Base-by-base conservation (phyloP, 2,888 invertebrate genomes). In the Cheilosia pagana region DNA sequence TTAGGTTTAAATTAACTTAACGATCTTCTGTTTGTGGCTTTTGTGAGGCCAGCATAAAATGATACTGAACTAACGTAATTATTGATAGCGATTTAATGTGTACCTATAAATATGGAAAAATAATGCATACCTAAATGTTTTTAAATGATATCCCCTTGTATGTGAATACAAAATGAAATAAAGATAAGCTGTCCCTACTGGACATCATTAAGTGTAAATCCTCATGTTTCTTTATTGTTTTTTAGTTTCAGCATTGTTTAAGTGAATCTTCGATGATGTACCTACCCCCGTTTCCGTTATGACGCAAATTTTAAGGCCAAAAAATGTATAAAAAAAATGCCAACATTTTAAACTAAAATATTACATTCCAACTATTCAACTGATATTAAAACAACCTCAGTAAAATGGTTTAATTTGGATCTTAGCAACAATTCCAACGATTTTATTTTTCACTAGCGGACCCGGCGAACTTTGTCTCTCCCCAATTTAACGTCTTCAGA, bases 81-180 rank as follows among this genome's bases (percentile, higher is more conserved):
- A 81, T 71, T 71, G 45, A 72, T 67, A 82, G 52, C 52, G 60
- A 82, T 55, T 77, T 60, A 77, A 67, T 77, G 77, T 82, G 65
- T 77, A 82, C 77, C 67, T 82, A 77, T 71, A 39, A 35, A 41
- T 71, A 71, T 57, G 39, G 60, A 48, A 63, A 8, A 8, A 7
- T 55, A 81, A 35, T 16, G 59, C 52, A 39, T 23, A 50, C 50
- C 4, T 76, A 28, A 21, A 71, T 77, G 82, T 82, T 82, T 81
- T 72, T 55, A 72, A 81, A 55, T 55, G 53, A 71, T 77, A 72
- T 19, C 65, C 71, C 53, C 35, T 21, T 68, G 60, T 60, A 68
- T 68, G 76, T 60, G 53, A 60, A 60, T 68, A 43, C 53, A 41
- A 77, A 81, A 21, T 67, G 10, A 72, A 77, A 77, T 67, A 71